Evolutionary conservation across 2,888 invertebrate genomes (phyloP).

Genomic region (Drosophila kanekoi): DNA sequence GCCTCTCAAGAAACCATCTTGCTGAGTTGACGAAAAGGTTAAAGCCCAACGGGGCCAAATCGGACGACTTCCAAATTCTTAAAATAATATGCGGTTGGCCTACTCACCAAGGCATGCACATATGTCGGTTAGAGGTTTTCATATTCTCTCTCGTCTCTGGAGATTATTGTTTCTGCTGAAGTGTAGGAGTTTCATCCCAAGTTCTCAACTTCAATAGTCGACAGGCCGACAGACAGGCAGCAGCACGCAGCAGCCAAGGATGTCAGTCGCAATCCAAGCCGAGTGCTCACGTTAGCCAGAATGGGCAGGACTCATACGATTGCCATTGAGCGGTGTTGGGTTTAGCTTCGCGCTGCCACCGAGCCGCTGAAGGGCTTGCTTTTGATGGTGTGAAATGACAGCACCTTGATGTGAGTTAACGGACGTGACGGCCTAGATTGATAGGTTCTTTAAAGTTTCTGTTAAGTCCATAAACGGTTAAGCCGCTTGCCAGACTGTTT

Average conservation of each 20-base stretch:
- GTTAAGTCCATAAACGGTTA: constrained; percentile 4
- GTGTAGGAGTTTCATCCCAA: background rate
- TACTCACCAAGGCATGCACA: too few species aligned
- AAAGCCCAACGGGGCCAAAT: too few species aligned
- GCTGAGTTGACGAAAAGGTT: too few species aligned
- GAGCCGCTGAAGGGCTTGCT: background rate
- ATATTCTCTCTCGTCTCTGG: background rate
- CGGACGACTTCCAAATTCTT: background rate
- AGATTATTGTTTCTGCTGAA: background rate
- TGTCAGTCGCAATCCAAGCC: constrained; percentile 4
- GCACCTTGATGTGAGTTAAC: constrained; percentile 6
- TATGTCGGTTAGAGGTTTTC: background rate
- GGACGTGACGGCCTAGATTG: constrained; percentile 4
- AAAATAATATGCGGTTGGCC: background rate
- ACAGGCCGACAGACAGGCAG: constrained; percentile 3
- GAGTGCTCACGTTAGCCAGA: background rate
- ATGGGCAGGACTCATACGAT: background rate
- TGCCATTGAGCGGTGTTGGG: background rate
- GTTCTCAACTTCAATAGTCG: background rate
- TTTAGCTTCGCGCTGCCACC: background rate
- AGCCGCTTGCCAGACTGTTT: background rate
- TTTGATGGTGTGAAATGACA: constrained; percentile 14
- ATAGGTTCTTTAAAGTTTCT: constrained; percentile 2
- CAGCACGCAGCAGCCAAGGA: background rate
- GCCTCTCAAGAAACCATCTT: too few species aligned